Base-by-base conservation (phyloP, 2,113 vertebrate genomes). In the Pseudonaja textilis region DNA sequence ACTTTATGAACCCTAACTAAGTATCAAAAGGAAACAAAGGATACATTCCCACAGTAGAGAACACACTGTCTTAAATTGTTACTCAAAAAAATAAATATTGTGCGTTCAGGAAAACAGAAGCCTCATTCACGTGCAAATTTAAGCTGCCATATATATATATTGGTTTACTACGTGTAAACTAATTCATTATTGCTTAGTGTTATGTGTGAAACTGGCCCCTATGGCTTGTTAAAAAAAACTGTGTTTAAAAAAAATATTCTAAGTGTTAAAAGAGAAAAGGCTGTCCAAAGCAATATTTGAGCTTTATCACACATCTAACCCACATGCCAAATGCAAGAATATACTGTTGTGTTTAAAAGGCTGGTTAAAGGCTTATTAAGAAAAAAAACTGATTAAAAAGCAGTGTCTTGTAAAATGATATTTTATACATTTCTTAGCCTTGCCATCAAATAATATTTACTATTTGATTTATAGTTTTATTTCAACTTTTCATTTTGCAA, bases 381-480 rank as follows among this genome's bases (percentile, higher is more conserved):
- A 26, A 92, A 93, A 93, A 61, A 59, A 61, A 22, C 2, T 86
- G 45, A 57, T 90, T 90, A 61, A 90, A 12, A 85, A 16, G 1
- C 74, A 87, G n/a, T n/a, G 9, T 22, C n/a, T 85, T 93, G 14
- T 93, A 90, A 86, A 64, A 87, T 87, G 34, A 6, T 54, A 50
- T 25, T 85, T 61, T 26, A 64, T 54, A 86, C 90, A 22, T 14
- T 89, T 61, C 34, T 81, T 95, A 91, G 2, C 10, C 54, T 89
- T 95, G 88, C 88, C 89, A 55, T 69, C 55, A 34, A 22, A 91
- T 74, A 56, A 57, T 18, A 61, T 91, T 55, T n/a, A 25, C 39
- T 34, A 45, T n/a, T 88, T 89, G 42, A 88, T 85, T 86, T 56
- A 88, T 5, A 4, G 50, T 89, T 61, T 85, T 47, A 34, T 10